These are phyloP conservation scores for Eciton burchellii DNA, from an alignment of 1,140 invertebrate species.

Conservation along the genomic window DNA sequence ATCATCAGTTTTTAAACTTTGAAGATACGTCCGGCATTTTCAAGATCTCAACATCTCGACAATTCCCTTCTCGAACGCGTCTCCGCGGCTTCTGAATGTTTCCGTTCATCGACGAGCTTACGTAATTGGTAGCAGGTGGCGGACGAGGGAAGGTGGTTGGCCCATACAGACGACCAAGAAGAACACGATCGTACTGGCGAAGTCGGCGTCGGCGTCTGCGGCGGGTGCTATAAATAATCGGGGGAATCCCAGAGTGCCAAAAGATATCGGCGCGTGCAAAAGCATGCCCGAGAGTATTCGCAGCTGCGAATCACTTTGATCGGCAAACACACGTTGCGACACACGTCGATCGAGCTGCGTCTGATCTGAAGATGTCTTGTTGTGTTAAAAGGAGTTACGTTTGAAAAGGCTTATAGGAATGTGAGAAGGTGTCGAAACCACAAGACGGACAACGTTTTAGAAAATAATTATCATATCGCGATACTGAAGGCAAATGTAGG, in stretches of 20 bases:
- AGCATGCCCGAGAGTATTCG: conserved; percentile 24
- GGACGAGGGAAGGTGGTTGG: conserved; percentile 63
- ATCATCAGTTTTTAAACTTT: background rate
- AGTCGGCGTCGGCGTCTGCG: conserved; percentile 35
- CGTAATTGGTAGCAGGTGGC: conserved; percentile 70
- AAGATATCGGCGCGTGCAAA: conserved; percentile 60
- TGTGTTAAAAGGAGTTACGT: background rate
- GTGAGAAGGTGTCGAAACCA: too few species aligned
- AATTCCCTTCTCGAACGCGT: background rate
- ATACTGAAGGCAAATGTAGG: too few species aligned
- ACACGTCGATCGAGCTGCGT: background rate
- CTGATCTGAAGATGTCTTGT: background rate
- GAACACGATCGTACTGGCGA: conserved; percentile 19
- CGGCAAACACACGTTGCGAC: background rate
- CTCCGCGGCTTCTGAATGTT: background rate
- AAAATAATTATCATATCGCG: too few species aligned
- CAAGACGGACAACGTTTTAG: too few species aligned
- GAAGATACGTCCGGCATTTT: background rate
- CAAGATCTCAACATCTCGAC: background rate
- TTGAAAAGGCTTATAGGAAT: too few species aligned
- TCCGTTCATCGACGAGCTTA: conserved; percentile 32
- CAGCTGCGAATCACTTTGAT: background rate
- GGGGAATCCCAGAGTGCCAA: conserved; percentile 68
- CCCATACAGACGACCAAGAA: conserved; percentile 40
- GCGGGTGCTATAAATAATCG: conserved; percentile 70